Percentiles rank a stretch among this genome's conserved stretches.
Conservation (phyloP, 2,113 vertebrate species). For the crab-eating macaque (Macaca fascicularis) region T2T-MFA8v1.1 NC_088378.1:84155501-84156000, state of each 20-base stretch:
- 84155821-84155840: background rate
- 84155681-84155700: slow-evolving; percentile 52
- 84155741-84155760: slow-evolving; percentile 22
- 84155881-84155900: background rate
- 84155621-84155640: slow-evolving; percentile 55
- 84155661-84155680: slow-evolving; percentile 50
- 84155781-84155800: background rate
- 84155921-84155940: background rate
- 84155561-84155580: slow-evolving; percentile 34
- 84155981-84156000: slow-evolving; percentile 40
- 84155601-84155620: slow-evolving; percentile 20
- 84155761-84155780: background rate
- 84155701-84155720: slow-evolving; percentile 56
- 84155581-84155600: slow-evolving; percentile 42
- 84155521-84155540: slow-evolving; percentile 41
- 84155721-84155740: slow-evolving; percentile 51
- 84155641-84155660: slow-evolving; percentile 50
- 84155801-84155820: background rate
- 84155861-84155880: accelerated
- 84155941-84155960: background rate
- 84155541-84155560: slow-evolving; percentile 8
- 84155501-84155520: background rate
- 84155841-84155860: background rate
- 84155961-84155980: background rate
- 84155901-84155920: background rate